Evolutionary conservation across 2,888 invertebrate genomes (phyloP).

Genomic region (Aricia artaxerxes): DNA sequence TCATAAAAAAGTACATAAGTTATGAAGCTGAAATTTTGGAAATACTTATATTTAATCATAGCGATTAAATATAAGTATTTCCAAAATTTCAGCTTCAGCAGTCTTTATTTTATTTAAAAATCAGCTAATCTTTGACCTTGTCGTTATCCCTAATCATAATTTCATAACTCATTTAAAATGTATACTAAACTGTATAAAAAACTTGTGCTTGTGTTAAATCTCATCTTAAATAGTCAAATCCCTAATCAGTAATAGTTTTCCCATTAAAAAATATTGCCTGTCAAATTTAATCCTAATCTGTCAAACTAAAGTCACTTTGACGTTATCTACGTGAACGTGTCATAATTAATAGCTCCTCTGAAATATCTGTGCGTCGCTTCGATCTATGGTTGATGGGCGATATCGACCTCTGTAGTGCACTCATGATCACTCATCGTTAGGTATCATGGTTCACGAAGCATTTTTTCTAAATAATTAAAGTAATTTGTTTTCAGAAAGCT

Average conservation of each 20-base stretch:
- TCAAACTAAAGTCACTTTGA: background rate
- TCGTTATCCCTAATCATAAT: too few relatives aligned
- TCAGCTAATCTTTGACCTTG: too few relatives aligned
- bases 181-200: too few relatives aligned
- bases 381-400: background rate
- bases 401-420: constrained; percentile 1
- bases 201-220: too few relatives aligned
- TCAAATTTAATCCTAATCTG: background rate
- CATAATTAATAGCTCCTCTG: background rate
- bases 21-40: too few relatives aligned
- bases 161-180: too few relatives aligned
- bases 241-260: background rate
- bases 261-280: background rate
- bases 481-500: background rate
- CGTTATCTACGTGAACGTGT: background rate
- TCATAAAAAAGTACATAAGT: too few relatives aligned
- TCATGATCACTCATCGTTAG: background rate
- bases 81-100: too few relatives aligned
- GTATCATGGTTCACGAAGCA: background rate
- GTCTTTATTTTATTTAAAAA: too few relatives aligned
- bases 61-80: too few relatives aligned
- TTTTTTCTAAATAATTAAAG: background rate
- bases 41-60: too few relatives aligned
- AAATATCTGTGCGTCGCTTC: background rate
- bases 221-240: background rate